phyloP scores from a whole-genome alignment of 2,888 invertebrate species.

The Coleophora deauratella region DNA sequence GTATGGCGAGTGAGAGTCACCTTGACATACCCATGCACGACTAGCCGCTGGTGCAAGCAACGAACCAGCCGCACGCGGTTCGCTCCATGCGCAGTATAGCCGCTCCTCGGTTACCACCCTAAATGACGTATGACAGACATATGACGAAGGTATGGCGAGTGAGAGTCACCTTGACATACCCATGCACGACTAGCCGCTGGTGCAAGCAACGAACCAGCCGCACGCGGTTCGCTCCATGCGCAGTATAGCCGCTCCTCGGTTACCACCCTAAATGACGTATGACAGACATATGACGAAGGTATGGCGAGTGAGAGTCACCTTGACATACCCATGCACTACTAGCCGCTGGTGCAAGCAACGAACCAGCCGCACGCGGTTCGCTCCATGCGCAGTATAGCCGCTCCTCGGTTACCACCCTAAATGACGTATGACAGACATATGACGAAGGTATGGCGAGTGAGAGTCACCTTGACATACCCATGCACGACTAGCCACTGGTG shows the following conservation, averaged over 20 bases:
- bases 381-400: conserved; percentile 90
- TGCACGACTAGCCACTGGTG: conserved; percentile 82
- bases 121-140: too few relatives aligned
- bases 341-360: conserved; percentile 89
- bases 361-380: conserved; percentile 26
- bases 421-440: too few relatives aligned
- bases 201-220: conserved; percentile 80
- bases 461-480: conserved; percentile 36
- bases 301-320: too few relatives aligned
- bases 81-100: conserved; percentile 87
- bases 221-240: conserved; percentile 77
- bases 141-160: too few relatives aligned
- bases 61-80: conserved; percentile 21
- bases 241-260: conserved; percentile 90
- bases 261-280: conserved; percentile 87
- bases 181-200: conserved; percentile 77
- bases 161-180: conserved; percentile 36
- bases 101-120: conserved; percentile 92
- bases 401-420: conserved; percentile 88
- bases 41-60: conserved; percentile 89
- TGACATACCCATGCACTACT: conserved; percentile 61
- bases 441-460: too few relatives aligned
- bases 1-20: too few relatives aligned
- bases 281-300: too few relatives aligned
- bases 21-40: conserved; percentile 51